Conservation (phyloP, 2,113 vertebrate genomes). For the Ondatra zibethicus region DNA sequence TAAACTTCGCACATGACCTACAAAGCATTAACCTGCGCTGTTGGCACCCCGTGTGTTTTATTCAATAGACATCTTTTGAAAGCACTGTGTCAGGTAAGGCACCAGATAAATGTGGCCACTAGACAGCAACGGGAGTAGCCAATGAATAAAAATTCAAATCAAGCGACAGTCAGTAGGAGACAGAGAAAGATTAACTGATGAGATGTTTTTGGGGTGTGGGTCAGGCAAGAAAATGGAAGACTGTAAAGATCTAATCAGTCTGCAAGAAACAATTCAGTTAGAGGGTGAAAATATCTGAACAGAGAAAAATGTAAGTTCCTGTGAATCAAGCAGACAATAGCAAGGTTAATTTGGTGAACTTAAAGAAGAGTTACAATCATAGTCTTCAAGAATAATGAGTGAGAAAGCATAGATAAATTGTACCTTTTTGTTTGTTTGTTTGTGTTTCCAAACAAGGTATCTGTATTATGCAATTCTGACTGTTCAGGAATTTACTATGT, state of each 20-base stretch:
- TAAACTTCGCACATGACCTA: slow-evolving; percentile 3
- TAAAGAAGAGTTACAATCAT: neutral
- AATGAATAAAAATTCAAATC: neutral
- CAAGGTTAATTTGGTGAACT: neutral
- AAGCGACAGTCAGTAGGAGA: neutral
- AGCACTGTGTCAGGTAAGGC: neutral
- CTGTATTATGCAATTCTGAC: neutral
- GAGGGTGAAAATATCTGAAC: neutral
- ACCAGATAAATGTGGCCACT: neutral
- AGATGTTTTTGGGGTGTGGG: neutral
- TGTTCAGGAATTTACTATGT: neutral
- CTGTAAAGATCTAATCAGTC: neutral
- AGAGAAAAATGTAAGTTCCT: neutral
- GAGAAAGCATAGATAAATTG: neutral
- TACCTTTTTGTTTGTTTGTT: neutral
- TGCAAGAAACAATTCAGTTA: neutral
- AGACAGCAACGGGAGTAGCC: neutral
- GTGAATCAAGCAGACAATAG: neutral
- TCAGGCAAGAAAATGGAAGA: neutral
- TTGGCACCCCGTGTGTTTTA: neutral
- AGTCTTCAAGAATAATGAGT: neutral
- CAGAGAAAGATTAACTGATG: neutral
- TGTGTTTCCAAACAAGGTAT: neutral
- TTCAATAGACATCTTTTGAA: slow-evolving; percentile 21
- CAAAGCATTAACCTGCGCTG: neutral